Evolutionary conservation across 2,113 vertebrate genomes (phyloP).

Genomic region (Dissostichus mawsoni): DNA sequence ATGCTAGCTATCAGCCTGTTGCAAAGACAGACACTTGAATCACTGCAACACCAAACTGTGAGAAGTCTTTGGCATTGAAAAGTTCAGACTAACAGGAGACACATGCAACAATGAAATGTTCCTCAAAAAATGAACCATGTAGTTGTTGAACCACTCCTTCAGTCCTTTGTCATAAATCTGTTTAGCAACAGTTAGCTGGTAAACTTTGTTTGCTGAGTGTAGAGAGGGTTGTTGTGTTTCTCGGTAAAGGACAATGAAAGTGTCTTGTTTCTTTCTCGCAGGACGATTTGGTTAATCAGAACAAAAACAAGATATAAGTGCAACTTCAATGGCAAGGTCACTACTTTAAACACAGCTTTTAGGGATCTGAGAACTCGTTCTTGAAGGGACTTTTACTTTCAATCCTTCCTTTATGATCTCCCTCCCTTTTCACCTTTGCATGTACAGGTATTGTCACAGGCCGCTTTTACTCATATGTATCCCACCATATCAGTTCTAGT

Average conservation of each 20-base stretch:
- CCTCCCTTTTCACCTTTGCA: constrained; percentile 9
- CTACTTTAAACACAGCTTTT: constrained; percentile 5
- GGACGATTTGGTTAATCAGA: constrained; percentile 28
- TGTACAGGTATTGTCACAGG: constrained; percentile 40
- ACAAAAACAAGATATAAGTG: constrained; percentile 41
- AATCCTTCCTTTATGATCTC: constrained; percentile 27
- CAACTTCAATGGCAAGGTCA: constrained; percentile 35
- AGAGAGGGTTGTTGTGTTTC: constrained; percentile 45
- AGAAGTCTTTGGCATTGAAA: constrained; percentile 34
- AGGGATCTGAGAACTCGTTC: constrained; percentile 12
- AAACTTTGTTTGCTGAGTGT: constrained; percentile 36
- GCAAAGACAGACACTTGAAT: constrained; percentile 17
- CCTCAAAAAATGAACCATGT: constrained; percentile 62
- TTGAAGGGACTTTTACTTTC: constrained; percentile 50
- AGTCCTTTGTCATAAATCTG: constrained; percentile 55
- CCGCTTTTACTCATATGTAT: constrained; percentile 44
- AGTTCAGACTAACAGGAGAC: constrained; percentile 58
- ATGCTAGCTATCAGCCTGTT: not conserved
- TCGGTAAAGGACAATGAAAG: constrained; percentile 39
- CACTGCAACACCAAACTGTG: constrained; percentile 43
- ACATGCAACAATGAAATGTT: constrained; percentile 60
- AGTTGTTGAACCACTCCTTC: constrained; percentile 57
- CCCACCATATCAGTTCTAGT: constrained; percentile 64
- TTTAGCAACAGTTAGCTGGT: constrained; percentile 41
- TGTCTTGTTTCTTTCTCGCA: constrained; percentile 51